Percentiles rank a stretch among this genome's conserved stretches.
phyloP scores from a whole-genome alignment of 2,113 vertebrate genomes.

The Capreolus pygargus region DNA sequence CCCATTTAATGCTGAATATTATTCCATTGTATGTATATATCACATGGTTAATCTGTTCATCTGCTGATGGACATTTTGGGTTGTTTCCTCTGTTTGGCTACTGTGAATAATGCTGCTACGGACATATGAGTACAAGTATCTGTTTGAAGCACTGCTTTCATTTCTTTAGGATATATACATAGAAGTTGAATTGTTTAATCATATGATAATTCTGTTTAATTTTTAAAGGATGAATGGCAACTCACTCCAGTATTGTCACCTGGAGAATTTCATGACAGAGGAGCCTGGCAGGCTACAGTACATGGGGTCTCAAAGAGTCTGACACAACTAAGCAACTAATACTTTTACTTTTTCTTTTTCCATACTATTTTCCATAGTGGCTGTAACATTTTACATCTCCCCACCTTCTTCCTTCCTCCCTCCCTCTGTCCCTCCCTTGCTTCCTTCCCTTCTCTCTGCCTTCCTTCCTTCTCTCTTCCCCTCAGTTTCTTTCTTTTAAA shows the following conservation, averaged over 20 bases:
- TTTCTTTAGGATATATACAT: neutral
- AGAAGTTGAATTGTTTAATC: neutral
- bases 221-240: neutral
- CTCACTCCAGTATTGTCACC: neutral
- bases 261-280: neutral
- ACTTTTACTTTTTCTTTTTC: neutral
- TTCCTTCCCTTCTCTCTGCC: neutral
- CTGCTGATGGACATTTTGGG: neutral
- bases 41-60: neutral
- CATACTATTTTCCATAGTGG: neutral
- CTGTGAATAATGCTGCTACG: neutral
- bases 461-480: neutral
- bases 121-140: neutral
- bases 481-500: neutral
- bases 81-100: neutral
- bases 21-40: neutral
- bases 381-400: neutral
- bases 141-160: neutral
- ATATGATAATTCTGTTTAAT: neutral
- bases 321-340: neutral
- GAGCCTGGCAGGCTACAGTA: neutral
- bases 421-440: neutral
- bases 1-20: neutral
- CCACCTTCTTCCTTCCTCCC: neutral
- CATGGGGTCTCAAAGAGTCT: neutral